Base-by-base conservation (phyloP, 2,113 vertebrate species). In the Stegastes partitus region DNA sequence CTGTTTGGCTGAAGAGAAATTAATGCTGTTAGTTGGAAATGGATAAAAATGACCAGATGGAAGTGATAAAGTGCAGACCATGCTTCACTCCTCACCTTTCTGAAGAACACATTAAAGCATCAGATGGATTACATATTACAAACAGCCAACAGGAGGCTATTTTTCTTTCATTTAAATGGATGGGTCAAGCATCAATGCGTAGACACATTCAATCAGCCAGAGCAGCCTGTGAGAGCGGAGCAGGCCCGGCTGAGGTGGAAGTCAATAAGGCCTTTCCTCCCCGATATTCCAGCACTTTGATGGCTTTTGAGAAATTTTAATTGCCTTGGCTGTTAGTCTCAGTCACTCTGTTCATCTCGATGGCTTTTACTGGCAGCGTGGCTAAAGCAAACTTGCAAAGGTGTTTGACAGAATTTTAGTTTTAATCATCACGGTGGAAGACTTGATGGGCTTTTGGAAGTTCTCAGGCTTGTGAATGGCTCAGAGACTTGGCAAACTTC, bases 1-100 rank as follows among this genome's bases (percentile, higher is more conserved):
- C 21, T 45, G 12, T 68, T 84, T 70, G 39, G 67, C 54, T 26
- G 73, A 57, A 71, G 67, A 78, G 70, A 78, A 78, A 86, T 75
- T 66, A 66, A 58, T 11, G 47, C 69, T 76, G 59, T 85, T 79
- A 65, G 57, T 23, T 58, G 31, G 66, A 70, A 82, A 88, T 73
- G 39, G 50, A 86, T 65, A 79, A 76, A 85, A 83, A 75, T 77
- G 49, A 87, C 42, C 74, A 39, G 49, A 75, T 69, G 72, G 23
- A 56, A 34, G 77, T 34, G 74, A 78, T 63, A 22, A 84, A 79
- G 51, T 19, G 5, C 31, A 19, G n/a, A 55, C 39, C 28, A 21
- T 23, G 0, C 51, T 72, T 74, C 19, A 47, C 22, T 44, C 53
- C 55, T 77, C 53, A 51, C 49, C 71, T 72, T 31, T 50, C 26